Conservation (phyloP, 2,797 vertebrate species). For the Sebastes taczanowskii region DNA sequence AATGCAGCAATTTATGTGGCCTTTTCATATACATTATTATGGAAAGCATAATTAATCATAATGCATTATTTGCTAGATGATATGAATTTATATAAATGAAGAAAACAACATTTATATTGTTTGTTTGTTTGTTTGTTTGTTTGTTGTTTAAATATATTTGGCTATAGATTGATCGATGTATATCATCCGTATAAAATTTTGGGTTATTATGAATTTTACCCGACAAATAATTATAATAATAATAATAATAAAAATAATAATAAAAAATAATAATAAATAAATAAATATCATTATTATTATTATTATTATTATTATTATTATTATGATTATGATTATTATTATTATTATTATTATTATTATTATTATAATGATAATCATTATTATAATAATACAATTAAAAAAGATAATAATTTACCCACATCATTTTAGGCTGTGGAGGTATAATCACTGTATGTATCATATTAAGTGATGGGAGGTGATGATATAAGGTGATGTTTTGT, state of each 20-base stretch:
- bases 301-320: too few species aligned
- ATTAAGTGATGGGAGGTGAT: too few species aligned
- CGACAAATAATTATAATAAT: too few species aligned
- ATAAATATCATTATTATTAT: too few species aligned
- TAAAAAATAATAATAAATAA: too few species aligned
- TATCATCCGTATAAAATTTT: too few species aligned
- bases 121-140: not conserved
- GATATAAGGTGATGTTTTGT: fast-evolving
- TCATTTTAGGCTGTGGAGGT: not conserved
- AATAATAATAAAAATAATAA: too few species aligned
- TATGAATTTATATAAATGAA: not conserved
- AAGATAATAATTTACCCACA: not conserved
- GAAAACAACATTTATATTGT: not conserved
- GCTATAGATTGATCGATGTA: not conserved
- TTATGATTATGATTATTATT: too few species aligned
- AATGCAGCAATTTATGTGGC: not conserved
- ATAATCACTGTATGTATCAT: not conserved
- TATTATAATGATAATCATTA: too few species aligned
- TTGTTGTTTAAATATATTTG: not conserved
- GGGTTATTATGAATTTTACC: not conserved
- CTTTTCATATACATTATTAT: not conserved
- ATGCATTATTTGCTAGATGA: not conserved
- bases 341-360: too few species aligned
- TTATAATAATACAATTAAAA: not conserved
- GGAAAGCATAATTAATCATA: not conserved